phyloP scores from a whole-genome alignment of 2,797 vertebrate species.

The Zalophus californianus region DNA sequence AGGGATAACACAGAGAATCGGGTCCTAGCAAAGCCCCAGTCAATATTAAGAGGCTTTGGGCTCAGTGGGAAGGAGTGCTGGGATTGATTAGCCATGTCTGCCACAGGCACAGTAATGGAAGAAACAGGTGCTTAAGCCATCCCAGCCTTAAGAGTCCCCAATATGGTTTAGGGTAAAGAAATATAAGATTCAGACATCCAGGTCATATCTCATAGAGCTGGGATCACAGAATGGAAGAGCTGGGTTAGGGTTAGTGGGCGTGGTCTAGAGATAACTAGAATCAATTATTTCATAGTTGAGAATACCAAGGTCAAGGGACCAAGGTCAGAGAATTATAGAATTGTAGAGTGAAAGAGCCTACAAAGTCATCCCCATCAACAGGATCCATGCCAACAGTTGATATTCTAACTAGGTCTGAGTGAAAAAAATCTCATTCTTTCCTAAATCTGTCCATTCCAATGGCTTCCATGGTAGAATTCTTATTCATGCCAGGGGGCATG shows the following conservation, averaged over 20 bases:
- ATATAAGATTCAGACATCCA: not conserved
- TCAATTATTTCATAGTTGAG: not conserved
- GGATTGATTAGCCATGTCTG: constrained; percentile 2
- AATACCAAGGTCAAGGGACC: not conserved
- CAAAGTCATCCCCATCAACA: not conserved
- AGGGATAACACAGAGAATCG: not conserved
- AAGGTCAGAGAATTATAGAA: not conserved
- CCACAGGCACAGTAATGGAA: not conserved
- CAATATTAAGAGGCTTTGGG: not conserved
- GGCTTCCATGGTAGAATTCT: not conserved
- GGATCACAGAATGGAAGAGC: not conserved
- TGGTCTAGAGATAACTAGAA: not conserved
- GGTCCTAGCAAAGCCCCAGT: not conserved
- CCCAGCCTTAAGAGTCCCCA: not conserved
- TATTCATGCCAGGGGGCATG: not conserved
- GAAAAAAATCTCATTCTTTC: constrained; percentile 19
- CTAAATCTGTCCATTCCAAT: not conserved
- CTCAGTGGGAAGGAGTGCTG: not conserved
- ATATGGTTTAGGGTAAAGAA: not conserved
- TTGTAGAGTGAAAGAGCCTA: not conserved
- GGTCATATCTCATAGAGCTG: not conserved
- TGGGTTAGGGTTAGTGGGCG: too few species aligned
- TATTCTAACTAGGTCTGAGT: not conserved
- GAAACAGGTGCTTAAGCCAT: not conserved
- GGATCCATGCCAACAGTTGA: not conserved